A percentile compares a stretch with the other conserved stretches of the same genome.
Conservation (phyloP, 2,113 vertebrate genomes). For the Cairina moschata region DNA sequence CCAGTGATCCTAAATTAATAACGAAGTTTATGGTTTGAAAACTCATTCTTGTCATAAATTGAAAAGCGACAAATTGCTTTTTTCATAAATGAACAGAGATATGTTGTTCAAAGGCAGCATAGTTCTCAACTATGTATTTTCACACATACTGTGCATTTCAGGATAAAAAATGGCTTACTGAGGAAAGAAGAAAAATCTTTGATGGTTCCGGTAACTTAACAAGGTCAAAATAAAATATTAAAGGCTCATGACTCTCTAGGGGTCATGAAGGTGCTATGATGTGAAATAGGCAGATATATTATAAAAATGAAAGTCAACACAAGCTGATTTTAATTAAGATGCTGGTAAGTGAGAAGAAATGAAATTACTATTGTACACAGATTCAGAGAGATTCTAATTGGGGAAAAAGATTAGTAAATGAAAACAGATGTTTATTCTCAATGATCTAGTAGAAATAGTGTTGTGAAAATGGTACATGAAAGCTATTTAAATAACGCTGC, state of each 20-base stretch:
- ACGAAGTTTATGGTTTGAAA: not conserved
- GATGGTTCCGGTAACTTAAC: slow-evolving; percentile 50
- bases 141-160: not conserved
- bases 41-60: not conserved
- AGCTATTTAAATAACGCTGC: slow-evolving; percentile 20
- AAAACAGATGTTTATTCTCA: slow-evolving; percentile 52
- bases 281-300: slow-evolving; percentile 56
- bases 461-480: slow-evolving; percentile 28
- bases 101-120: not conserved
- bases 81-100: slow-evolving; percentile 24
- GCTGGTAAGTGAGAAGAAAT: slow-evolving; percentile 50
- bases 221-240: slow-evolving; percentile 74
- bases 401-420: slow-evolving; percentile 49
- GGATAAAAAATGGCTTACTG: not conserved
- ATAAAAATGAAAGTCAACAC: slow-evolving; percentile 56
- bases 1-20: not conserved
- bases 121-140: slow-evolving; percentile 23
- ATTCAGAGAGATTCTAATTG: slow-evolving; percentile 50
- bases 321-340: slow-evolving; percentile 74
- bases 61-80: not conserved
- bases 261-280: slow-evolving; percentile 63
- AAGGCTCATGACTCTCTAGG: not conserved
- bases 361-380: slow-evolving; percentile 34
- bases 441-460: slow-evolving; percentile 3
- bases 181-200: slow-evolving; percentile 55